These are phyloP conservation scores for Athetis lepigone DNA, from an alignment of 2,888 invertebrate genomes.

Conservation along the genomic window DNA sequence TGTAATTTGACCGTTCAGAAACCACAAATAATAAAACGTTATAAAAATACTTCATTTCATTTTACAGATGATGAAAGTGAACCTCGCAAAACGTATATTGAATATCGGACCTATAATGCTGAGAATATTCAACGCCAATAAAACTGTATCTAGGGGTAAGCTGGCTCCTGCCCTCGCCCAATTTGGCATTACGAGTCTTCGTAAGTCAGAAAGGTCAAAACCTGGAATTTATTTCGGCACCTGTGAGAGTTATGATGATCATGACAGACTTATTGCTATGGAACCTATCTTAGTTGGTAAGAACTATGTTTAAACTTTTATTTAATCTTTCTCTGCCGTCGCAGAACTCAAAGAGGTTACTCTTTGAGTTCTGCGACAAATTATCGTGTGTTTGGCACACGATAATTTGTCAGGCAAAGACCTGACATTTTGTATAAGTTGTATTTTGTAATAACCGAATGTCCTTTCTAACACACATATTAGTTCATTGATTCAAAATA, in stretches of 20 bases:
- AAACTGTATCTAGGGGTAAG: slow-evolving; percentile 35
- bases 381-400: too few relatives aligned
- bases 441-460: too few relatives aligned
- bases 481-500: too few relatives aligned
- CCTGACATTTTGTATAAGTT: too few relatives aligned
- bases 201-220: slow-evolving; percentile 57
- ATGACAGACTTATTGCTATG: slow-evolving; percentile 65
- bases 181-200: slow-evolving; percentile 63
- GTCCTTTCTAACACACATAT: too few relatives aligned
- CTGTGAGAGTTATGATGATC: slow-evolving; percentile 57
- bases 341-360: background rate
- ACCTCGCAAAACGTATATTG: slow-evolving; percentile 68
- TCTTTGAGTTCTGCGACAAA: too few relatives aligned
- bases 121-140: slow-evolving; percentile 63
- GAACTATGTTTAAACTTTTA: slow-evolving; percentile 16
- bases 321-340: background rate
- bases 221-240: slow-evolving; percentile 55
- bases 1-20: too few relatives aligned
- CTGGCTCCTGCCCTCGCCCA: slow-evolving; percentile 62
- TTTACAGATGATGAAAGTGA: slow-evolving; percentile 66
- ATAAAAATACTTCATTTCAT: too few relatives aligned
- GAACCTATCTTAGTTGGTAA: slow-evolving; percentile 58
- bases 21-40: too few relatives aligned
- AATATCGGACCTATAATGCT: slow-evolving; percentile 63
- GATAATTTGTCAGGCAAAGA: too few relatives aligned